Base-by-base conservation (phyloP, 2,888 invertebrate species). In the Polia nebulosa region DNA sequence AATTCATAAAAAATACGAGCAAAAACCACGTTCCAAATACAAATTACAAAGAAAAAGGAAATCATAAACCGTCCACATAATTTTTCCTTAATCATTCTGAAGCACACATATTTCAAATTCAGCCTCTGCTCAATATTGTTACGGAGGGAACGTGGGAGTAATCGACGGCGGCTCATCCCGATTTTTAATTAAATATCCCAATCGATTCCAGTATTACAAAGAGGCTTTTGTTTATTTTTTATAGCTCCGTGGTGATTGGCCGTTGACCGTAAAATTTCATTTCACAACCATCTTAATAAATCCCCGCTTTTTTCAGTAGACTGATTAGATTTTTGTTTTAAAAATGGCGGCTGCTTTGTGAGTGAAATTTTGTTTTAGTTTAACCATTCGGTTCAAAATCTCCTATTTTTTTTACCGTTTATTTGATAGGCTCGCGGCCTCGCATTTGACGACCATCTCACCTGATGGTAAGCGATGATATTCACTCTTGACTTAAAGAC, bases 111-210 rank as follows among this genome's bases (percentile, higher is more conserved):
- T 70, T 62, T 71, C 59, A 60, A 63, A 70, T 57, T 64, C 62
- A 81, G 57, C 32, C 27, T 27, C 27, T 29, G 60, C 58, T 59
- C 55, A 44, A 71, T 45, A 70, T 66, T 65, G 39, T 66, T 57
- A 71, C 36, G 25, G 47, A 29, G 44, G 47, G 60, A 62, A 61
- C 66, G 73, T 75, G 74, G 72, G 78, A 76, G 76, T 64, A 74
- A 72, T 61, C 57, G 64, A 65, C 70, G 47, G 65, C 39, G 36
- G 78, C 60, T 72, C 72, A 74, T 76, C 75, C 61, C 67, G 70
- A 80, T 84, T 86, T 88, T 89, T 89, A 88, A 89, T 89, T 88
- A 89, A 88, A 89, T 83, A 85, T 60, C 74, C 78, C 82, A 80
- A 88, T 85, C 81, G 83, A 75, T 85, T 80, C 77, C 81, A 72